These are phyloP conservation scores for Teleogryllus occipitalis DNA, from an alignment of 1,140 invertebrate species.

Conservation along the genomic window DNA sequence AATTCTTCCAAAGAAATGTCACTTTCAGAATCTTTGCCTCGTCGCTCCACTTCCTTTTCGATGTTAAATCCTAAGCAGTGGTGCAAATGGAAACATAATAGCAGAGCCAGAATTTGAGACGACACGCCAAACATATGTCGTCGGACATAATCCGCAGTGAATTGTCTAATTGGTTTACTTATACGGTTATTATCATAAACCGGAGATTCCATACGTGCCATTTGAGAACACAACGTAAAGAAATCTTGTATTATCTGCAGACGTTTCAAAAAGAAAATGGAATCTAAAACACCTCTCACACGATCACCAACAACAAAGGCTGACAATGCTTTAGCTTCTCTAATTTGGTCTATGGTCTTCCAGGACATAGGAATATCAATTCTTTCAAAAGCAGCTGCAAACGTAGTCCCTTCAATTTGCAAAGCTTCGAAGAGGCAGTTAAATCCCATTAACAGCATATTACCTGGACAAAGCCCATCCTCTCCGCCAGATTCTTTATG, in stretches of 20 bases:
- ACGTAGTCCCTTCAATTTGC: slow-evolving; percentile 48
- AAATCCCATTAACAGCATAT: slow-evolving; percentile 83
- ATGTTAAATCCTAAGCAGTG: slow-evolving; percentile 26
- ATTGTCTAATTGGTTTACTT: slow-evolving; percentile 62
- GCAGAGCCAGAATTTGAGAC: slow-evolving; percentile 61
- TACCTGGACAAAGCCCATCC: slow-evolving; percentile 54
- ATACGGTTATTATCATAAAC: slow-evolving; percentile 61
- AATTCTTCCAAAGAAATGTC: slow-evolving; percentile 65
- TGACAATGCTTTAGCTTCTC: slow-evolving; percentile 66
- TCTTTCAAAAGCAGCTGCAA: slow-evolving; percentile 47
- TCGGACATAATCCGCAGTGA: slow-evolving; percentile 76
- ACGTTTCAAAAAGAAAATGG: slow-evolving; percentile 72
- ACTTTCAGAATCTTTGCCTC: slow-evolving; percentile 72
- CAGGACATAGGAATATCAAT: slow-evolving; percentile 56
- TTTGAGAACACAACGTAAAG: slow-evolving; percentile 56
- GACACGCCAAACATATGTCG: slow-evolving; percentile 70
- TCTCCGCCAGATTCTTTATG: slow-evolving; percentile 31
- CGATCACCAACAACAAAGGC: slow-evolving; percentile 35
- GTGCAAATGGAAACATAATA: slow-evolving; percentile 55
- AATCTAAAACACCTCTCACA: slow-evolving; percentile 46
- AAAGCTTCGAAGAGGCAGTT: slow-evolving; percentile 77
- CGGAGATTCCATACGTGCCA: slow-evolving; percentile 39
- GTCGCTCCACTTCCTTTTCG: slow-evolving; percentile 65
- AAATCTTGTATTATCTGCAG: slow-evolving; percentile 69
- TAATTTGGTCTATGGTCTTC: slow-evolving; percentile 75